phyloP scores from a whole-genome alignment of 2,888 invertebrate genomes.

The Apotomis capreana region DNA sequence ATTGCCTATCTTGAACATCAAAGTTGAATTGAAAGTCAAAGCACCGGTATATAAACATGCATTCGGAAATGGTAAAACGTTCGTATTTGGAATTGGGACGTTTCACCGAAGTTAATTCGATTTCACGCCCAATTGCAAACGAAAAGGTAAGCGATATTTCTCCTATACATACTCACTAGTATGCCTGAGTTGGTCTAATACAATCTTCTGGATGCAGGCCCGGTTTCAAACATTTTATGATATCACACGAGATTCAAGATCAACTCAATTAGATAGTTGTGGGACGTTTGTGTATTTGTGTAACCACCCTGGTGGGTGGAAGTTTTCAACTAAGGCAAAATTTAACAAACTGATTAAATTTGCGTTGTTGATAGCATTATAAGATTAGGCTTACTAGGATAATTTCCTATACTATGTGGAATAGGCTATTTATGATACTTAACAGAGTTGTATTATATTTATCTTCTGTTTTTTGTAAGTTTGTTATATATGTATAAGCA shows the following conservation, averaged over 20 bases:
- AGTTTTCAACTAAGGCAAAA: not conserved
- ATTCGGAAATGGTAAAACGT: constrained; percentile 20
- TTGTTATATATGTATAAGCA: too few species aligned
- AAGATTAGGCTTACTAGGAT: too few species aligned
- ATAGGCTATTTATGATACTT: too few species aligned
- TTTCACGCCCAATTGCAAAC: constrained; percentile 50
- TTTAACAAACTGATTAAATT: too few species aligned
- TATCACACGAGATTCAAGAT: constrained; percentile 5
- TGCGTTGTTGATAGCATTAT: too few species aligned
- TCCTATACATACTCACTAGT: constrained; percentile 13
- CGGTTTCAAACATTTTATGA: constrained; percentile 20
- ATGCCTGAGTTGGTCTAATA: constrained; percentile 28
- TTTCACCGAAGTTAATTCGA: constrained; percentile 55
- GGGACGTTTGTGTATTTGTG: too few species aligned
- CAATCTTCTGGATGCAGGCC: constrained; percentile 32
- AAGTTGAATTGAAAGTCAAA: not conserved
- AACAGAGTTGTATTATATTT: too few species aligned
- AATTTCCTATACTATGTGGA: too few species aligned
- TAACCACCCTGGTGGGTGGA: not conserved
- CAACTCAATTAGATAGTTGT: constrained; percentile 5
- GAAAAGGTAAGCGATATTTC: constrained; percentile 40
- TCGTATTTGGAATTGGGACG: constrained; percentile 44
- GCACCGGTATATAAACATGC: constrained; percentile 13
- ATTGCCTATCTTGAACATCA: not conserved
- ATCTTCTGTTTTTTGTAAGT: too few species aligned